Percentiles rank a stretch among this genome's conserved stretches.
These are phyloP conservation scores for Leptoclinus maculatus DNA, from an alignment of 2,797 vertebrate species.

Conservation along the genomic window DNA sequence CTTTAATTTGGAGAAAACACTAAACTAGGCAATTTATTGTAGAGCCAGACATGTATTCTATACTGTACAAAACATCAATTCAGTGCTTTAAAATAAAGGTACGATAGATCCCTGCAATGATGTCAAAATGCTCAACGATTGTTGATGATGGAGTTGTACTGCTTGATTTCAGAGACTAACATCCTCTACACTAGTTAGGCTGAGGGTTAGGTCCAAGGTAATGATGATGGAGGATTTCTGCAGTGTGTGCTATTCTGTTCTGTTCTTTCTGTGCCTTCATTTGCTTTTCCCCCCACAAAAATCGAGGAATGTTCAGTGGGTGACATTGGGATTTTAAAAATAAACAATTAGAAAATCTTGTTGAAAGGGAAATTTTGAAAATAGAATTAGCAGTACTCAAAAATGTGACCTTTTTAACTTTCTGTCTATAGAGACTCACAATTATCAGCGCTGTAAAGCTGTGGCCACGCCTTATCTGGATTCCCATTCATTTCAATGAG, in stretches of 20 bases:
- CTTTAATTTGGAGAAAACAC: conserved; percentile 10
- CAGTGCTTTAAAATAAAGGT: neutral
- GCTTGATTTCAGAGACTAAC: neutral
- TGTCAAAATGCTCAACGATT: neutral
- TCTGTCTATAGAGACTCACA: neutral
- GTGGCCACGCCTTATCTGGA: neutral
- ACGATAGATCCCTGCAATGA: neutral
- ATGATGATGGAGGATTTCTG: neutral
- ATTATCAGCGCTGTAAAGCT: neutral
- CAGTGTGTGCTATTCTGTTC: neutral
- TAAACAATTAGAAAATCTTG: neutral
- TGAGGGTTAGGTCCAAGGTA: neutral
- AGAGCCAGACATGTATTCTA: neutral
- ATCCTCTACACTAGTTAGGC: neutral
- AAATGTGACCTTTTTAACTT: neutral
- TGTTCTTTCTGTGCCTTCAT: neutral
- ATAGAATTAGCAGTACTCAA: neutral
- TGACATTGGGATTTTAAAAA: neutral
- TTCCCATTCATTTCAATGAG: neutral
- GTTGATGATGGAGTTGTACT: neutral
- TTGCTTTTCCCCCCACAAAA: neutral
- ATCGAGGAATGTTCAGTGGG: neutral
- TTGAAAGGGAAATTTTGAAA: neutral
- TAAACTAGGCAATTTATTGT: neutral
- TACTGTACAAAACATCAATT: neutral